Base-by-base conservation (phyloP, 1,140 invertebrate genomes). In the Pseudachorutes palmiensis region DNA sequence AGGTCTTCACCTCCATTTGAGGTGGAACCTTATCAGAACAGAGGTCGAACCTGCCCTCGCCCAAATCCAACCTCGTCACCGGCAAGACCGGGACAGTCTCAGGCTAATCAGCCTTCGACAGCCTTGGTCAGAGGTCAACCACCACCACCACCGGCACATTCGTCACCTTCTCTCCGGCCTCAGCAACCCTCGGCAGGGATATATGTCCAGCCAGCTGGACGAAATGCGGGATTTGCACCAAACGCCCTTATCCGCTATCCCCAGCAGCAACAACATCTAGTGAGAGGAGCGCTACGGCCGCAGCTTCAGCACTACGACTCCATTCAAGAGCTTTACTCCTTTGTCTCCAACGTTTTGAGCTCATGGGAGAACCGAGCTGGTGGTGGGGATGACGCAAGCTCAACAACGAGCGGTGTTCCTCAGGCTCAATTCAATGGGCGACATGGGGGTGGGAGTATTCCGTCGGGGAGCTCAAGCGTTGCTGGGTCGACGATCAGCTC, bases 241-340 rank as follows among this genome's bases (percentile, higher is more conserved):
- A 45, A 45, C 19, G 36, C 19, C 19, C 36, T 12, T 9, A 45
- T 12, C 19, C 36, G 36, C 9, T 45, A 45, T 45, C 36, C 36
- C 9, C 36, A 45, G 36, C 36, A n/a, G n/a, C n/a, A n/a, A n/a
- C n/a, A n/a, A n/a, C n/a, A n/a, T n/a, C n/a, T n/a, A n/a, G n/a
- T n/a, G n/a, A n/a, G n/a, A n/a, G n/a, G n/a, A n/a, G n/a, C n/a
- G n/a, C n/a, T n/a, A n/a, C n/a, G n/a, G n/a, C n/a, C n/a, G n/a
- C n/a, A n/a, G 24, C 63, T 65, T 32, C 36, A 58, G 16, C 72
- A 74, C 63, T 74, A 74, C 59, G 68, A 74, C 64, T 74, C 72
- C 16, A 74, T 74, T 61, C 72, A 74, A 24, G 72, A 74, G 62
- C 66, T 74, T 22, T 74, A 74, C 64, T 71, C 72, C 22, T 74